These are phyloP conservation scores for Cardinalis cardinalis DNA, from an alignment of 2,113 vertebrate species.

Conservation along the genomic window DNA sequence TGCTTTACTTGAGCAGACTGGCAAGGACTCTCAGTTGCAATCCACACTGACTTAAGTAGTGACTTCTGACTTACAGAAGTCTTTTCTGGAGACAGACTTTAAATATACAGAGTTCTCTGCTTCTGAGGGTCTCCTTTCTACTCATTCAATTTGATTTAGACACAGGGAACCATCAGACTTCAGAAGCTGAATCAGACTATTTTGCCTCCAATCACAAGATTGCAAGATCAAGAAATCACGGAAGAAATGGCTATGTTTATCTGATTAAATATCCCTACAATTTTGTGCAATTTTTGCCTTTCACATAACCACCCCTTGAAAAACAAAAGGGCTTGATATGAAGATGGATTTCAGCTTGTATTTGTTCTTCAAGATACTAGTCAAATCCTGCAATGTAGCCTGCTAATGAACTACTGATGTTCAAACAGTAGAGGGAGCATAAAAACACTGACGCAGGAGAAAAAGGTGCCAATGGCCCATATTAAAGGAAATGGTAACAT, in stretches of 20 bases:
- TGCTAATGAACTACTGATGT: neutral
- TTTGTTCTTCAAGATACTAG: neutral
- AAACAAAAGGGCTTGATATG: neutral
- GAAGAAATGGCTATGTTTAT: neutral
- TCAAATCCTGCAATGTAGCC: neutral
- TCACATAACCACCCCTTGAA: neutral
- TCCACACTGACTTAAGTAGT: neutral
- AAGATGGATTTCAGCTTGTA: conserved; percentile 5
- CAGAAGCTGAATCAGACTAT: neutral
- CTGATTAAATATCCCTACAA: neutral
- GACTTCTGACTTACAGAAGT: neutral
- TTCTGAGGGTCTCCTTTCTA: neutral
- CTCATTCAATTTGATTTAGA: neutral
- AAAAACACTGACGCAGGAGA: conserved; percentile 24
- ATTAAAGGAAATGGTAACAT: conserved; percentile 21
- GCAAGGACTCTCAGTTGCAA: neutral
- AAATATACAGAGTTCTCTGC: neutral
- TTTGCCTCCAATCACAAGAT: neutral
- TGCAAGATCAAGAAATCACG: neutral
- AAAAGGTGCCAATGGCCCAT: neutral
- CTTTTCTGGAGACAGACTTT: neutral
- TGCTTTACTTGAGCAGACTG: neutral
- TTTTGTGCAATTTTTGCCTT: neutral
- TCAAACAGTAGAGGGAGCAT: conserved; percentile 54
- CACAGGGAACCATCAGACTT: neutral